A percentile compares a stretch with the other conserved stretches of the same genome.
These are phyloP conservation scores for Chaetorhynchus papuensis DNA, from an alignment of 2,113 vertebrate genomes.

Conservation along the genomic window DNA sequence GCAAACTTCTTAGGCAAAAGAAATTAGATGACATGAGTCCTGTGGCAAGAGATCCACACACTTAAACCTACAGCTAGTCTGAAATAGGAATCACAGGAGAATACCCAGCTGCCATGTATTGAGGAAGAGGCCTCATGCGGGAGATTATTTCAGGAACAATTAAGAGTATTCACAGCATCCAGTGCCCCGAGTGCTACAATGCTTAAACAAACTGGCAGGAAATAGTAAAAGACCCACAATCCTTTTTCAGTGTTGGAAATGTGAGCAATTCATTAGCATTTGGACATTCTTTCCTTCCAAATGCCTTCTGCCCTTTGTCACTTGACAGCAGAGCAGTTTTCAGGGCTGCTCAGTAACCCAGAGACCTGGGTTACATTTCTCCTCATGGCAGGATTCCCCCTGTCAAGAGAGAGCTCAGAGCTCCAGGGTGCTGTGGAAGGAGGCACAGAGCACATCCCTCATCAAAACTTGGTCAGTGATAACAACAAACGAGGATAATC, in stretches of 20 bases:
- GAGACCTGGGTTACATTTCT: background rate
- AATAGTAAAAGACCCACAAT: background rate
- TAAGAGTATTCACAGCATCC: background rate
- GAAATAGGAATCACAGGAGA: background rate
- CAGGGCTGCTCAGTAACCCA: background rate
- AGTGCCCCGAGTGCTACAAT: background rate
- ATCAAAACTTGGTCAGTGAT: background rate
- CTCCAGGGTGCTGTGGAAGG: background rate
- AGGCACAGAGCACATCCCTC: background rate
- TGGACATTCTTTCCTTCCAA: background rate
- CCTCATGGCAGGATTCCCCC: background rate
- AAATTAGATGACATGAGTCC: background rate
- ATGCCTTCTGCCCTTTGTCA: background rate
- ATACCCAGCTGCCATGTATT: background rate
- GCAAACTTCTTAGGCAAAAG: background rate
- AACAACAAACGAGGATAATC: rapidly evolving
- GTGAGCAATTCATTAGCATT: background rate
- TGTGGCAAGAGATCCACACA: background rate
- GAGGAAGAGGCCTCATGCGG: background rate
- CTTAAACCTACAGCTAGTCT: background rate
- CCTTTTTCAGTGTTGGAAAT: background rate
- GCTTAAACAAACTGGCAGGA: background rate
- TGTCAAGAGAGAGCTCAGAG: background rate
- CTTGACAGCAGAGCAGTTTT: background rate
- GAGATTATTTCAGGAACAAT: background rate